Base-by-base conservation (phyloP, 2,888 invertebrate genomes). In the Nebria brevicollis region DNA sequence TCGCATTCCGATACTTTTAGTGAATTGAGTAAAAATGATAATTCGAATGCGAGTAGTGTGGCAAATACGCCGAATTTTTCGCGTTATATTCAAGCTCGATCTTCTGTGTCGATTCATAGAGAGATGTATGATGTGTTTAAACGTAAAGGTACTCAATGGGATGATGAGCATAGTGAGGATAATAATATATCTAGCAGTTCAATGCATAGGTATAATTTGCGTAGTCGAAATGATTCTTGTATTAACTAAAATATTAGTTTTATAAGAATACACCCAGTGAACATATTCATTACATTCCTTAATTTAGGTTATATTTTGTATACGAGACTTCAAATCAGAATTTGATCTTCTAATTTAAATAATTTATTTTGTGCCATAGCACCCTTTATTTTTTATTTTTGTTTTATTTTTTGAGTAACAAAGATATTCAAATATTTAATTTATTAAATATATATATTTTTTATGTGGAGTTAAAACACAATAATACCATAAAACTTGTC, bases 191-290 rank as follows among this genome's bases (percentile, higher is more conserved):
- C 73, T 13, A 73, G 42, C 42, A n/a, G 15, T 11, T 73, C 42
- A 20, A 43, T 72, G 65, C 72, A 66, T 6, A 77, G 83, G 34
- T 85, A 85, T 82, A 84, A 85, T 83, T 84, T 85, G 66, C 78
- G 85, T 72, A 84, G 83, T 72, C 78, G 84, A 64, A 80, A 82
- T 25, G 82, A 82, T 54, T 11, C 54, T 54, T 54, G 4, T 54
- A 11, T 13, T 11, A 1, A 54, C 1, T 54, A 54, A 54, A 54
- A 54, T 3, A 13, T 6, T 2, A 2, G 8, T 7, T 11, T 54
- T 54, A 54, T 54, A 54, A 20, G 20, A 43, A 8, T 43, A 8
- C 2, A 54, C 54, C 13, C 54, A 1, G 54, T 54, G 54, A 54
- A 6, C 7, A 54, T 3, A 54, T 54, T 11, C 0, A 54, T 13